Percentiles rank a stretch among this genome's conserved stretches.
Evolutionary conservation across 2,888 invertebrate species (phyloP).

Genomic region (Nineta flava): DNA sequence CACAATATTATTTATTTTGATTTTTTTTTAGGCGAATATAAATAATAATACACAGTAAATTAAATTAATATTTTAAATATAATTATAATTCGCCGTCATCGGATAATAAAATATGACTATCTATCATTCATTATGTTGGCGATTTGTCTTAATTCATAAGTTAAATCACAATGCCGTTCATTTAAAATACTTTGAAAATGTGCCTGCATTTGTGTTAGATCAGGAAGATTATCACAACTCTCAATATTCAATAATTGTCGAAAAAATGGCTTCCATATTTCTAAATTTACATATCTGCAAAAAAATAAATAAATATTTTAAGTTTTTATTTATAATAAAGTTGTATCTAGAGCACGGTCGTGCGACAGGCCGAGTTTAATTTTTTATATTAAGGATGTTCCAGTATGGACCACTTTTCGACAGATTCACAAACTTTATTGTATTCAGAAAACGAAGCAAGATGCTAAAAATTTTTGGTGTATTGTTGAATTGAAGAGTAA

Average conservation of each 20-base stretch:
- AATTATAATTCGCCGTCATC: neutral
- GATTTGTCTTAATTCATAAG: conserved; percentile 1
- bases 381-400: too few relatives aligned
- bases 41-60: neutral
- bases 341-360: too few relatives aligned
- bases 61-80: neutral
- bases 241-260: conserved; percentile 65
- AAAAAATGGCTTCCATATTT: conserved; percentile 69
- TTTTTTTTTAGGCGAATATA: neutral
- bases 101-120: conserved; percentile 5
- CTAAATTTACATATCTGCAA: conserved; percentile 49
- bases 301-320: conserved; percentile 7
- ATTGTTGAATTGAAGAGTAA: too few relatives aligned
- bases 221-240: conserved; percentile 58
- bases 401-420: too few relatives aligned
- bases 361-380: too few relatives aligned
- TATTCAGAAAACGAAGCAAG: too few relatives aligned
- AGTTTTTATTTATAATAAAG: too few relatives aligned
- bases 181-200: conserved; percentile 7
- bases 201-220: conserved; percentile 40
- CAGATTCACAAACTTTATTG: too few relatives aligned
- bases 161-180: conserved; percentile 3
- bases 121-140: conserved; percentile 7
- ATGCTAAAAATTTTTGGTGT: too few relatives aligned
- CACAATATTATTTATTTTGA: neutral